phyloP scores from a whole-genome alignment of 2,113 vertebrate genomes.

The Cyprinus carpio region DNA sequence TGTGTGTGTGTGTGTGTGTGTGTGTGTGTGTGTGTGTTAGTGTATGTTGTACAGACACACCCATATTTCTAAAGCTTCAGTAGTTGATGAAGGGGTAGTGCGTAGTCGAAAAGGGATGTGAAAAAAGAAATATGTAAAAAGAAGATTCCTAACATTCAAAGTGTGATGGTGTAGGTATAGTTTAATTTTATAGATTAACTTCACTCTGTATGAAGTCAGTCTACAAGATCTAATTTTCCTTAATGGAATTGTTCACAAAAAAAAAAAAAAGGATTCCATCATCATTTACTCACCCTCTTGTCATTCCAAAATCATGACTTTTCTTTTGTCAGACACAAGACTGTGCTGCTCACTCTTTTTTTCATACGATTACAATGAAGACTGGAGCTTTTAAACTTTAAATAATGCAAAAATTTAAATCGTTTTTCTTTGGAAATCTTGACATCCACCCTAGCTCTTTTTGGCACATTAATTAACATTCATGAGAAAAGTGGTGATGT shows the following conservation, averaged over 20 bases:
- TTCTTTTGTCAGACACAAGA: neutral
- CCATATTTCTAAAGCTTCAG: constrained; percentile 37
- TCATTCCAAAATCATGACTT: neutral
- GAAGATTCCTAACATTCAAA: neutral
- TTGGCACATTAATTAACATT: neutral
- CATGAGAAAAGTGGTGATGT: neutral
- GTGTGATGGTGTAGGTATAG: neutral
- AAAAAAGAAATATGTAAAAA: neutral
- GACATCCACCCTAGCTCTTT: neutral
- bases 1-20: constrained; percentile 33
- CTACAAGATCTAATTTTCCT: neutral
- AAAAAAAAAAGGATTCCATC: neutral
- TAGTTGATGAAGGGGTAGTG: neutral
- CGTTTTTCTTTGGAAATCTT: neutral
- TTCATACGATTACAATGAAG: neutral
- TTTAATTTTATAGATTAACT: neutral
- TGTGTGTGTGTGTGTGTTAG: constrained; percentile 25
- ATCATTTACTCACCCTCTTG: neutral
- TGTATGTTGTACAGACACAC: constrained; percentile 40
- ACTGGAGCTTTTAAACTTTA: neutral
- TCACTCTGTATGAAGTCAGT: neutral
- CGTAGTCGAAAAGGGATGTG: neutral
- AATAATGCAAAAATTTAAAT: neutral
- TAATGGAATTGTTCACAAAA: neutral
- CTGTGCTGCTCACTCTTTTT: neutral